Evolutionary conservation across 2,888 invertebrate species (phyloP), one percentile per base, ranked within the genome.

Genomic region (Teinopalpus imperialis): DNA sequence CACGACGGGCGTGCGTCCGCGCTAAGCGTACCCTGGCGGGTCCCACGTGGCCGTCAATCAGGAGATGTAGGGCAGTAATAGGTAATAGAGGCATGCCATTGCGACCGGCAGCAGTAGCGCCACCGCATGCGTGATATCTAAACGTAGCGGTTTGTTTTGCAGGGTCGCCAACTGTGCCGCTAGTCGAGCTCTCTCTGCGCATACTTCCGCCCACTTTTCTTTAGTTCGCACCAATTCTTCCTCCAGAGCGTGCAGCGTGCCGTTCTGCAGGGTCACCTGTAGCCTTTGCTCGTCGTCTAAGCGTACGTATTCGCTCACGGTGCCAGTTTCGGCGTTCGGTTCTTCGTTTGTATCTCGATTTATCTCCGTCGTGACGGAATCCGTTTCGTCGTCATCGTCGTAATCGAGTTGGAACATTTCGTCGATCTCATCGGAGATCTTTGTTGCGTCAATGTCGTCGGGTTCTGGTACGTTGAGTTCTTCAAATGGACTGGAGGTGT

Each of bases 221-320:
- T 94, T 94, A 51, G 95, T 90, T 35, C 92, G 86, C 44, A 93
- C 92, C 59, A 95, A 80, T 74, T 95, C 94, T 70, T 94, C 94
- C 69, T 94, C 93, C 13, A 94, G 81, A 63, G 91, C 90, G 63
- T 90, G 89, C 63, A 93, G 74, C 66, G 91, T 82, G 16, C 92
- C 91, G 63, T 83, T 81, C 54, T 81, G 81, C 53, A 86, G 54
- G 52, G 77, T 78, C 51, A 69, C 71, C 51, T 70, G 78, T 56
- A 78, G 57, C 16, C 65, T 56, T 36, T 54, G 51, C 31, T 64
- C 73, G 64, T 83, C 83, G 42, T 69, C 77, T 7, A 81, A 57
- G 23, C 71, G 63, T 51, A 77, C 74, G 63, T 63, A 77, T 46
- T 69, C 71, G 78, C 63, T 53, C 52, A 57, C 42, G 23, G 30